These are phyloP conservation scores for Alfaro cultratus DNA, from an alignment of 2,797 vertebrate genomes.

Conservation along the genomic window DNA sequence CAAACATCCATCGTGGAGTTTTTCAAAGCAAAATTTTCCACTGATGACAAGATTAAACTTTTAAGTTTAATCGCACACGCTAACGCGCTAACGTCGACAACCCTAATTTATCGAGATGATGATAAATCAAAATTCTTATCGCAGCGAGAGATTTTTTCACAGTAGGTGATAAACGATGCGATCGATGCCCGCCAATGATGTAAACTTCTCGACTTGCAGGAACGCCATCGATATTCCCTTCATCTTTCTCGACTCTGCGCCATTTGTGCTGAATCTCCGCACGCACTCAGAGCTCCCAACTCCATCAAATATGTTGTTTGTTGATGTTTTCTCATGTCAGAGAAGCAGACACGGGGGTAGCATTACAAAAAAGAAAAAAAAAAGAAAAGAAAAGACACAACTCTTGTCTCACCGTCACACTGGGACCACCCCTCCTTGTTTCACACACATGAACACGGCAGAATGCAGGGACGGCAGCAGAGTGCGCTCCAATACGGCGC, in stretches of 20 bases:
- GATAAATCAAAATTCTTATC: too few species aligned
- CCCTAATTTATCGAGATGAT: too few species aligned
- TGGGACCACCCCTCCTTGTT: constrained; percentile 22
- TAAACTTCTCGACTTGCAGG: not conserved
- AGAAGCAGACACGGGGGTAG: constrained; percentile 32
- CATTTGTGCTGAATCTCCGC: constrained; percentile 41
- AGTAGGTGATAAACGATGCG: too few species aligned
- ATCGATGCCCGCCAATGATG: too few species aligned
- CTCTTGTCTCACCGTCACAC: constrained; percentile 15
- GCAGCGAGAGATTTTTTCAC: too few species aligned
- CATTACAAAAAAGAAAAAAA: constrained; percentile 10
- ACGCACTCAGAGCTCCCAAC: constrained; percentile 17
- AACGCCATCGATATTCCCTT: constrained; percentile 30
- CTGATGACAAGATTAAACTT: too few species aligned
- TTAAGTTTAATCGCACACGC: too few species aligned
- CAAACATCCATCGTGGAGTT: too few species aligned
- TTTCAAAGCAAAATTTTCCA: too few species aligned
- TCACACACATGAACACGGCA: constrained; percentile 23
- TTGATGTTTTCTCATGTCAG: constrained; percentile 12
- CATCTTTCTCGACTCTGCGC: constrained; percentile 38
- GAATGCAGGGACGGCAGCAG: constrained; percentile 9
- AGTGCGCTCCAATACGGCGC: constrained; percentile 50
- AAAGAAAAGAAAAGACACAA: not conserved
- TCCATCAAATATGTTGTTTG: constrained; percentile 27
- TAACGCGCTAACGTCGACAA: too few species aligned